Evolutionary conservation across 2,113 vertebrate species (phyloP).

Genomic region (Pterocles gutturalis): DNA sequence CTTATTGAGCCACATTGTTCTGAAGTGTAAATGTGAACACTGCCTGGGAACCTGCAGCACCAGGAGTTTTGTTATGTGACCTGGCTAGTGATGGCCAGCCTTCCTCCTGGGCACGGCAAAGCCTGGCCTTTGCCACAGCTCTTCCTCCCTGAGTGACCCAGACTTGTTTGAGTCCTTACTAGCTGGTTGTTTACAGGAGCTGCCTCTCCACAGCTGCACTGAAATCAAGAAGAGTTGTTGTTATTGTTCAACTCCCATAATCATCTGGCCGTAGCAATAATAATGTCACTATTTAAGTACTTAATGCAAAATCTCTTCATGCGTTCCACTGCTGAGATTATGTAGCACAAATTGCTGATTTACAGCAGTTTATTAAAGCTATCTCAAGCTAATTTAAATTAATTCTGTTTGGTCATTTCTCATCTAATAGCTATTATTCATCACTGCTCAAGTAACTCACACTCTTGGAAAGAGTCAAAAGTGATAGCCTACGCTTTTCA

Average conservation of each 20-base stretch:
- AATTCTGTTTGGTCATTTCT: background rate
- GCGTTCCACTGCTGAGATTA: background rate
- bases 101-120: background rate
- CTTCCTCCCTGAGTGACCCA: background rate
- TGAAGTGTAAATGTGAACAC: background rate
- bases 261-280: background rate
- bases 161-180: background rate
- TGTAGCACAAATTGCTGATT: background rate
- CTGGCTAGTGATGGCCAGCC: background rate
- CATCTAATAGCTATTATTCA: background rate
- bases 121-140: background rate
- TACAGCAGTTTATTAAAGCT: background rate
- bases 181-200: background rate
- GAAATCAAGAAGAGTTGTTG: background rate
- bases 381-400: background rate
- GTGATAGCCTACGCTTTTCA: background rate
- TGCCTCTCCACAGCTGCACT: background rate
- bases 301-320: background rate
- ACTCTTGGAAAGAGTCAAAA: background rate
- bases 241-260: background rate
- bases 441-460: background rate
- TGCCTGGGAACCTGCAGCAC: rapidly evolving
- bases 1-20: background rate
- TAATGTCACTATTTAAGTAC: background rate
- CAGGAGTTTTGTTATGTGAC: background rate